Percentiles rank a stretch among this genome's conserved stretches.
Evolutionary conservation across 2,113 vertebrate species (phyloP).

Genomic region (Cheilinus undulatus): DNA sequence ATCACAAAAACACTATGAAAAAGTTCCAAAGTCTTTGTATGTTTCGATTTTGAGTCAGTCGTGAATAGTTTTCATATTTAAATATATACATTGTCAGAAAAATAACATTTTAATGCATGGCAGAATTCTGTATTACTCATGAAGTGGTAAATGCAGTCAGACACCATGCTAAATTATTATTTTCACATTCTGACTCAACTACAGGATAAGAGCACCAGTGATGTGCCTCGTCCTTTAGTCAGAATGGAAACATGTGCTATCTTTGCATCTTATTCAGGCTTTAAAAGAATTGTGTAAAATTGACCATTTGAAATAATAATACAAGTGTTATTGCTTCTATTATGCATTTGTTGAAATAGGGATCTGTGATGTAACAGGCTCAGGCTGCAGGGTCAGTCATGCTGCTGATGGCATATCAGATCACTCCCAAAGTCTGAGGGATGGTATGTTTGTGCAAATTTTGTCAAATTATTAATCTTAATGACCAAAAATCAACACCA

Average conservation of each 20-base stretch:
- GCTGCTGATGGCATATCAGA: background rate
- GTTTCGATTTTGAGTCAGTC: too few relatives aligned
- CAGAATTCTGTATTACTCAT: constrained; percentile 82
- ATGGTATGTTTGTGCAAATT: constrained; percentile 79
- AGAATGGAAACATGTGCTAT: constrained; percentile 48
- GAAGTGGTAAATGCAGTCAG: constrained; percentile 79
- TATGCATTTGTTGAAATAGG: background rate
- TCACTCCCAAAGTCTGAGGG: constrained; percentile 72
- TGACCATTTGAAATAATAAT: too few relatives aligned
- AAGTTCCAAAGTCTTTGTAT: too few relatives aligned
- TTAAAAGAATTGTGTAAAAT: too few relatives aligned
- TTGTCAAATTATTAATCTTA: background rate
- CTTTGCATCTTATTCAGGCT: too few relatives aligned
- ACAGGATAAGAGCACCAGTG: constrained; percentile 4
- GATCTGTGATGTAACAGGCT: background rate
- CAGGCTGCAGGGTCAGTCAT: background rate
- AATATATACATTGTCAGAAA: background rate
- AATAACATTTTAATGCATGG: constrained; percentile 56
- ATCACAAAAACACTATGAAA: too few relatives aligned
- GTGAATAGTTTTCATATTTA: too few relatives aligned
- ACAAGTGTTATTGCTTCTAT: constrained; percentile 2
- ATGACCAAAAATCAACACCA: background rate
- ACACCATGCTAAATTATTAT: constrained; percentile 81
- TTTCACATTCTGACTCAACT: constrained; percentile 55
- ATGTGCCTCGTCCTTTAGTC: constrained; percentile 35